Evolutionary conservation across 2,888 invertebrate genomes (phyloP), one percentile per base, ranked within the genome.

Genomic region (Ectemnius cavifrons): DNA sequence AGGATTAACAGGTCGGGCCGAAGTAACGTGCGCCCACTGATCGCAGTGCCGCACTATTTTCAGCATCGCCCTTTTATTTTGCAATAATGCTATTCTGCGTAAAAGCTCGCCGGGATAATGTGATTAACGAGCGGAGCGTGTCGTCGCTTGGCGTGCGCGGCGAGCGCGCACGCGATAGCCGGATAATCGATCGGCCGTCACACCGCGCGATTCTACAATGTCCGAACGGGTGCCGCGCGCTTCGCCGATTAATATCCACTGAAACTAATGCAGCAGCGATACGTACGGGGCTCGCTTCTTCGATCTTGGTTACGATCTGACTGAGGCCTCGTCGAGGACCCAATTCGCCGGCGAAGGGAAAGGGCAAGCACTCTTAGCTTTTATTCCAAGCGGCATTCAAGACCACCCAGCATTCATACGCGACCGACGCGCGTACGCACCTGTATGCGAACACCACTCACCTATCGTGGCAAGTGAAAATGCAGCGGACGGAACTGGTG

Each of bases 381-480:
- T 80, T 73, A 71, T 73, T 67, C 37, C 14, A 52, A 46, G 28
- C 67, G 73, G 62, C 52, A 58, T 60, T 52, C 61, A 71, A 68
- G 83, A 81, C 83, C 83, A 83, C 81, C 83, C 81, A 78, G 59
- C 78, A 69, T 73, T 73, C 63, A 66, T 70, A 78, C 75, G 67
- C 63, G 65, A 64, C 56, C 66, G 67, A 67, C 68, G 69, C 74
- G 80, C 78, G n/a, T n/a, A 73, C 80, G 76, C 70, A 76, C 67
- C 37, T 37, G 68, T 64, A 67, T 65, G 52, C 72, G 67, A 46
- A 56, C 75, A 63, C 71, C n/a, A 71, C 37, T 67, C 67, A 57
- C 68, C 27, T 68, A 27, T 71, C 71, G 64, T 37, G 49, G 28
- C 66, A 20, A 52, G 11, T 60, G 52, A 27, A 16, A 16, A n/a